Evolutionary conservation across 2,888 invertebrate species (phyloP), one percentile per base, ranked within the genome.

Genomic region (Oxytorus armatus): DNA sequence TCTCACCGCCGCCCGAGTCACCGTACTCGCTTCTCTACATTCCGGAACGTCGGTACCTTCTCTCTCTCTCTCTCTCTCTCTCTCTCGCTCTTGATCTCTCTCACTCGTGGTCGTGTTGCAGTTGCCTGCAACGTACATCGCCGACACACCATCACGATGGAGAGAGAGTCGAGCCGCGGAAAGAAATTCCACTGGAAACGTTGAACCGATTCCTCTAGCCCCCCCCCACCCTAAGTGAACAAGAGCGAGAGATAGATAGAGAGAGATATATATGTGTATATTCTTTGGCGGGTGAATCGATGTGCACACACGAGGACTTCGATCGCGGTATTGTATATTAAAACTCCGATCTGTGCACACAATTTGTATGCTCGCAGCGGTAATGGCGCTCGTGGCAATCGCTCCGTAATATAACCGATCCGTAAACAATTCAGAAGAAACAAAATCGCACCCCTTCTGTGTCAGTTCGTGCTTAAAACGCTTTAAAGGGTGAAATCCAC

Each of bases 121-220:
- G 79, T 51, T 23, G 75, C 25, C n/a, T 39, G 70, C 63, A 65
- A 66, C 78, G 51, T 55, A 29, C 66, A 65, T 53, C 73, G 63
- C 36, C 33, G 51, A 29, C 51, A 39, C 18, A 42, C 63, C 16
- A 51, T 33, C 44, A 55, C 53, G n/a, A 25, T 21, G 23, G 53
- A 23, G 69, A 68, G 69, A 39, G 79, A 49, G 75, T 29, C 61
- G 18, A 77, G 70, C n/a, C 79, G 36, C 79, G 79, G 79, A 79
- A 79, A 79, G 79, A 79, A 79, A 79, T 79, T 79, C 79, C 79
- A 79, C 75, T 75, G 79, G 79, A 79, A 79, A 79, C 79, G 79
- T 79, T 79, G 79, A 79, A 79, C 79, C 79, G 79, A 79, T 79
- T 79, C 66, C 70, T 79, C 61, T 42, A n/a, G n/a, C n/a, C n/a